Percentiles rank a stretch among this genome's conserved stretches.
Evolutionary conservation across 2,888 invertebrate species (phyloP).

Genomic region (Dimorphilus gyrociliatus): DNA sequence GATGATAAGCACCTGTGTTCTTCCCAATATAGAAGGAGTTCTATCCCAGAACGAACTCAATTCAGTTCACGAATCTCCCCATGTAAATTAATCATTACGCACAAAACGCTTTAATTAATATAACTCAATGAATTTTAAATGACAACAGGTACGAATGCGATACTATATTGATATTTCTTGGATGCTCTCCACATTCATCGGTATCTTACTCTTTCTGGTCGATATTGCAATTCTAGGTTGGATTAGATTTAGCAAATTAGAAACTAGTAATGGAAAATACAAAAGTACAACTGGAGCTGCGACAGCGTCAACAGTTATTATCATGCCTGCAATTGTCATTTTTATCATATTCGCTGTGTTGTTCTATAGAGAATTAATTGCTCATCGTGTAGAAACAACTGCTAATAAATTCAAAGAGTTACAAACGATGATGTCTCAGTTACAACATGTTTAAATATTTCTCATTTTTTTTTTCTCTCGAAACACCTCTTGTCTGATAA

Average conservation of each 20-base stretch:
- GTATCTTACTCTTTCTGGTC: conserved; percentile 64
- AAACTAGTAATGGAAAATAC: conserved; percentile 32
- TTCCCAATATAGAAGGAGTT: conserved; percentile 86
- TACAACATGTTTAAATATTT: too few species aligned
- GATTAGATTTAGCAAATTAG: conserved; percentile 81
- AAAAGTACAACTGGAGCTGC: conserved; percentile 56
- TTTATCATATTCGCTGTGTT: conserved; percentile 76
- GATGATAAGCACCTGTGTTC: conserved; percentile 86
- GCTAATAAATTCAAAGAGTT: conserved; percentile 24
- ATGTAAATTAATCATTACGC: too few species aligned
- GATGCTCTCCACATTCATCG: conserved; percentile 69
- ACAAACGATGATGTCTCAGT: too few species aligned
- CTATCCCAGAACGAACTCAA: too few species aligned
- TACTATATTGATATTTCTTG: conserved; percentile 71
- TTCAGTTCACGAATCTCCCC: conserved; percentile 38
- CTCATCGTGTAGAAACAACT: conserved; percentile 48
- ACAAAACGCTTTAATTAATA: too few species aligned
- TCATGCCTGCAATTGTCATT: conserved; percentile 60
- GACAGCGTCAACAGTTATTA: conserved; percentile 47
- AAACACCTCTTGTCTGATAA: too few species aligned
- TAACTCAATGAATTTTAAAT: too few species aligned
- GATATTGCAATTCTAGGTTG: conserved; percentile 82
- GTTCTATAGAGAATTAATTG: conserved; percentile 74
- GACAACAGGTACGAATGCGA: too few species aligned
- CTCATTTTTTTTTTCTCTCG: too few species aligned